Evolutionary conservation across 2,113 vertebrate species (phyloP).

Genomic region (Antennarius striatus): DNA sequence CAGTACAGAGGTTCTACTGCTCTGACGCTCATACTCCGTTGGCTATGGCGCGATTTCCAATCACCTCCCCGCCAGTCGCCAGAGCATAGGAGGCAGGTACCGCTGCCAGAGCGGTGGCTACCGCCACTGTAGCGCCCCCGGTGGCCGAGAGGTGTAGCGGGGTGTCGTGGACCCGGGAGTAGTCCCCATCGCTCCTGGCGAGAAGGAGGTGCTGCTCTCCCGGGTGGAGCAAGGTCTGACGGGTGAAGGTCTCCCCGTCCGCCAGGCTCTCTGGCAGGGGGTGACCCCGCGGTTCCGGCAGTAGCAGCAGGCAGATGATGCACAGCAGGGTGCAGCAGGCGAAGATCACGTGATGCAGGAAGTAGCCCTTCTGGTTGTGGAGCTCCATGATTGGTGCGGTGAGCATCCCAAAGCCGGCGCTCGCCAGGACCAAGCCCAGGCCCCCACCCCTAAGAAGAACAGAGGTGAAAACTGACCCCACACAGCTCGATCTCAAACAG

Average conservation of each 20-base stretch:
- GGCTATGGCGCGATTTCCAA: constrained; percentile 83
- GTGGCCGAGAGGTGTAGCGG: constrained; percentile 74
- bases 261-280: constrained; percentile 92
- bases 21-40: constrained; percentile 85
- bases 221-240: constrained; percentile 88
- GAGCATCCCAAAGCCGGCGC: constrained; percentile 94
- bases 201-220: constrained; percentile 93
- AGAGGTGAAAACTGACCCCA: no score
- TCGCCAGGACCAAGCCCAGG: constrained; percentile 93
- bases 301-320: constrained; percentile 97
- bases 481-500: no score
- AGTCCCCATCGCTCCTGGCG: constrained; percentile 91
- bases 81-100: constrained; percentile 67
- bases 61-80: constrained; percentile 74
- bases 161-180: constrained; percentile 90
- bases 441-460: constrained; percentile 85
- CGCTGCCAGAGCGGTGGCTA: constrained; percentile 78
- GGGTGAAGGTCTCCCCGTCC: constrained; percentile 90
- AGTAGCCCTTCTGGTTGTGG: constrained; percentile 99
- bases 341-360: constrained; percentile 97
- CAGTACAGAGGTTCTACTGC: constrained; percentile 27
- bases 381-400: constrained; percentile 97
- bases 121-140: constrained; percentile 70
- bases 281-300: constrained; percentile 92
- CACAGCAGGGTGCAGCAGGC: constrained; percentile 98